Evolutionary conservation across 2,888 invertebrate species (phyloP).

Genomic region (Opisthograptis luteolata): DNA sequence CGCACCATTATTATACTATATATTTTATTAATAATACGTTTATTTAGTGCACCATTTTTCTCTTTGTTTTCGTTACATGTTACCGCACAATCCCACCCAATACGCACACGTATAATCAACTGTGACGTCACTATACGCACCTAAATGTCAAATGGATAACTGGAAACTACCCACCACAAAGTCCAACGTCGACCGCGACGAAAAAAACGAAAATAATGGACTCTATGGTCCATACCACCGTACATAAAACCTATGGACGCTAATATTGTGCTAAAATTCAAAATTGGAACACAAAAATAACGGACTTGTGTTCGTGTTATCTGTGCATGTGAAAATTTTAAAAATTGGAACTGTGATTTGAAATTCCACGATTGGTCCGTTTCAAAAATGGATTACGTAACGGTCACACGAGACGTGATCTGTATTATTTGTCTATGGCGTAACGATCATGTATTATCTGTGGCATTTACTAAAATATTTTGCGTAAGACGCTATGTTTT

Average conservation of each 20-base stretch:
- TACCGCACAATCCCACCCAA: conserved; percentile 79
- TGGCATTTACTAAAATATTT: conserved; percentile 66
- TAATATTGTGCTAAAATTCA: conserved; percentile 33
- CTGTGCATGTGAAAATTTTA: conserved; percentile 14
- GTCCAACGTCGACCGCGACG: conserved; percentile 83
- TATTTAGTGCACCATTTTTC: conserved; percentile 84
- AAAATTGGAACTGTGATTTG: conserved; percentile 73
- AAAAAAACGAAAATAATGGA: conserved; percentile 81
- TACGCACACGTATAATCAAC: conserved; percentile 65
- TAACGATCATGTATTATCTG: conserved; percentile 68
- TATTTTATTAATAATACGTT: conserved; percentile 59
- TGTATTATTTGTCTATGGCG: conserved; percentile 42
- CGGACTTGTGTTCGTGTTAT: not conserved
- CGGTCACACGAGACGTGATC: conserved; percentile 37
- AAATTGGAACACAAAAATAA: conserved; percentile 28
- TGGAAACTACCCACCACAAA: conserved; percentile 75
- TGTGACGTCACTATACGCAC: conserved; percentile 59
- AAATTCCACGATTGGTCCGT: conserved; percentile 49
- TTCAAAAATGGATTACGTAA: conserved; percentile 49
- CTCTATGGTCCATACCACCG: conserved; percentile 27
- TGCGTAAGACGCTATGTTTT: conserved; percentile 61
- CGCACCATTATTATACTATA: conserved; percentile 43
- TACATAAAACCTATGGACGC: conserved; percentile 45
- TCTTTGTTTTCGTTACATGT: conserved; percentile 83
- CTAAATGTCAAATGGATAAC: conserved; percentile 69